Evolutionary conservation across 92 coral and sea anemone genomes (phyloP).

Genomic region (Ricordea florida): DNA sequence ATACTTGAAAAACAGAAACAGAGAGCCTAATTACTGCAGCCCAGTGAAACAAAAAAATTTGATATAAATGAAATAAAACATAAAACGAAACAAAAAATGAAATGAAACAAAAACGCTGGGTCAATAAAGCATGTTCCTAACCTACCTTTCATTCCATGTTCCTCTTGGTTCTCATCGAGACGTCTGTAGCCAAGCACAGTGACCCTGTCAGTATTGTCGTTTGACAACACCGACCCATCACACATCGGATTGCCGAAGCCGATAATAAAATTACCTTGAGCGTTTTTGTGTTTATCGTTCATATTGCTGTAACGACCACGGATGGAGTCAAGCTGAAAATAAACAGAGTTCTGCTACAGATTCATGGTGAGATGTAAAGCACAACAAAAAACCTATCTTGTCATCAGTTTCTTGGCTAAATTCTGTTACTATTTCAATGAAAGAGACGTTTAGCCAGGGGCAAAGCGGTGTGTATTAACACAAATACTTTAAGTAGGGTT

Average conservation of each 20-base stretch:
- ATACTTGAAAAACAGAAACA: background rate
- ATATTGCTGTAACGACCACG: constrained; percentile 73
- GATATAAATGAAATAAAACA: no score
- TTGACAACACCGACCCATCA: constrained; percentile 10
- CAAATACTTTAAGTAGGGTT: no score
- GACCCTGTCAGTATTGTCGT: constrained; percentile 46
- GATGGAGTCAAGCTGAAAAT: constrained; percentile 34
- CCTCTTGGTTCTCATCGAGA: constrained; percentile 33
- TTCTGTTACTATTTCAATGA: no score
- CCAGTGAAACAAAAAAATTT: no score
- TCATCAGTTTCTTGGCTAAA: no score
- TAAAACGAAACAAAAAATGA: no score
- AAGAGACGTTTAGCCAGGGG: no score
- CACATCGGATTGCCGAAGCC: constrained; percentile 77
- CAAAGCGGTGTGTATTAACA: no score
- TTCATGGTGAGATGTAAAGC: no score
- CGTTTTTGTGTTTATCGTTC: constrained; percentile 60
- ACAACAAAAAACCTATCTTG: no score
- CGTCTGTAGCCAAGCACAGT: constrained; percentile 73
- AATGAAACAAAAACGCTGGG: no score
- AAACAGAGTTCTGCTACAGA: background rate
- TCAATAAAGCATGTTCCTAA: no score
- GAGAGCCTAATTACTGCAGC: background rate
- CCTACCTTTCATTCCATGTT: constrained; percentile 44
- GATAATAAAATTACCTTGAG: constrained; percentile 50